phyloP scores from a whole-genome alignment of 1,140 invertebrate genomes.

The Hylyphantes graminicola region DNA sequence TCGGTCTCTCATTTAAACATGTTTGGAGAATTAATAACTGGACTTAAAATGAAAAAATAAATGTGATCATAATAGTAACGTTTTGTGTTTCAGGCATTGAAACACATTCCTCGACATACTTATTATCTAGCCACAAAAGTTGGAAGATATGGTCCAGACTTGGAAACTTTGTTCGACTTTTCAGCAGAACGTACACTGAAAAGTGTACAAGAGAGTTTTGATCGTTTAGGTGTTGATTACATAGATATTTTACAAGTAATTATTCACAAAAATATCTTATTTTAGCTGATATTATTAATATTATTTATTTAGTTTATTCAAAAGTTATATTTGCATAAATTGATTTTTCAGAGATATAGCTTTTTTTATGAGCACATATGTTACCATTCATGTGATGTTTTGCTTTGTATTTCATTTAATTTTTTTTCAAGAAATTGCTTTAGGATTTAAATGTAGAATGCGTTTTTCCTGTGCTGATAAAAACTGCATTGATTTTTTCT shows the following conservation, averaged over 20 bases:
- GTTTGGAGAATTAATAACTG: not conserved
- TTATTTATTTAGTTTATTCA: not conserved
- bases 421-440: too few species aligned
- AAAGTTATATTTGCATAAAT: not conserved
- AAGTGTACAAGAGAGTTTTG: constrained; percentile 83
- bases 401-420: too few species aligned
- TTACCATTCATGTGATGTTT: too few species aligned
- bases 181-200: constrained; percentile 77
- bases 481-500: not conserved
- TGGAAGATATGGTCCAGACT: constrained; percentile 81
- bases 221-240: constrained; percentile 81
- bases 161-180: constrained; percentile 88
- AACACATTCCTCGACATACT: constrained; percentile 80
- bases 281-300: not conserved
- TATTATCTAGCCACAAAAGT: constrained; percentile 96
- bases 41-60: too few species aligned
- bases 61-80: not conserved
- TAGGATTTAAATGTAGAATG: too few species aligned
- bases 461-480: too few species aligned
- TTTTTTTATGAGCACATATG: too few species aligned
- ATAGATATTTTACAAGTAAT: constrained; percentile 88
- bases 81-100: constrained; percentile 74
- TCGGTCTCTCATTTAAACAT: not conserved
- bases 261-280: not conserved
- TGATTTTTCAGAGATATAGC: too few species aligned